phyloP scores from a whole-genome alignment of 2,888 invertebrate species.

The Argyresthia albistria region DNA sequence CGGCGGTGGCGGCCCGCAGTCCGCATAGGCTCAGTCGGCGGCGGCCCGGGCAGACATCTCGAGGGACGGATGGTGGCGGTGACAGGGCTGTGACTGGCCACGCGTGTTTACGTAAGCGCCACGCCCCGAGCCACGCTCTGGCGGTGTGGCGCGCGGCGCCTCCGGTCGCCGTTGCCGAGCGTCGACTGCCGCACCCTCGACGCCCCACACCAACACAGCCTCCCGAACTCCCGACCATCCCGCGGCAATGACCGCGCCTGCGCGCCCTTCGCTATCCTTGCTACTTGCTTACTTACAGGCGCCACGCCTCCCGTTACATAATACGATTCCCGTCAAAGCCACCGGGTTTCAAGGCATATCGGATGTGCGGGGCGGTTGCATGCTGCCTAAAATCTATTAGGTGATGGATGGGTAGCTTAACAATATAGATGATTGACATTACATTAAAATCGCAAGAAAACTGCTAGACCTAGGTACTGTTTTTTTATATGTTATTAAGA shows the following conservation, averaged over 20 bases:
- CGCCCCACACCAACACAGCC: background rate
- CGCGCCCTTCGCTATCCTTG: conserved; percentile 19
- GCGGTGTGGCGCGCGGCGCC: conserved; percentile 66
- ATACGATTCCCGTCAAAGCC: conserved; percentile 37
- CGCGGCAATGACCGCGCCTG: conserved; percentile 40
- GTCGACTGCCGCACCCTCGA: conserved; percentile 47
- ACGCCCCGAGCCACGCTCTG: conserved; percentile 70
- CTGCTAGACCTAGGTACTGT: too few species aligned
- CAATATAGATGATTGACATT: too few species aligned
- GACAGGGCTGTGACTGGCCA: conserved; percentile 30
- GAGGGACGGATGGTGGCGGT: conserved; percentile 60
- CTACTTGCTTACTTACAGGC: conserved; percentile 22
- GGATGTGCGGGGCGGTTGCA: background rate
- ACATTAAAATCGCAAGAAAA: too few species aligned
- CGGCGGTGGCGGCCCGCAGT: conserved; percentile 53
- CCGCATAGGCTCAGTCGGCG: conserved; percentile 45
- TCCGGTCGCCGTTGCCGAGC: conserved; percentile 63
- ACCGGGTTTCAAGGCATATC: background rate
- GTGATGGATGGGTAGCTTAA: too few species aligned
- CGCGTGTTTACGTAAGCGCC: conserved; percentile 73
- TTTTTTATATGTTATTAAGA: too few species aligned
- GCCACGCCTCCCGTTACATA: conserved; percentile 55
- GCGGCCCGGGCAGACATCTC: conserved; percentile 53
- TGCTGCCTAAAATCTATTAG: background rate
- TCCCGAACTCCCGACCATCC: background rate